phyloP scores from a whole-genome alignment of 2,888 invertebrate genomes.

The Drosophila meridionalis region DNA sequence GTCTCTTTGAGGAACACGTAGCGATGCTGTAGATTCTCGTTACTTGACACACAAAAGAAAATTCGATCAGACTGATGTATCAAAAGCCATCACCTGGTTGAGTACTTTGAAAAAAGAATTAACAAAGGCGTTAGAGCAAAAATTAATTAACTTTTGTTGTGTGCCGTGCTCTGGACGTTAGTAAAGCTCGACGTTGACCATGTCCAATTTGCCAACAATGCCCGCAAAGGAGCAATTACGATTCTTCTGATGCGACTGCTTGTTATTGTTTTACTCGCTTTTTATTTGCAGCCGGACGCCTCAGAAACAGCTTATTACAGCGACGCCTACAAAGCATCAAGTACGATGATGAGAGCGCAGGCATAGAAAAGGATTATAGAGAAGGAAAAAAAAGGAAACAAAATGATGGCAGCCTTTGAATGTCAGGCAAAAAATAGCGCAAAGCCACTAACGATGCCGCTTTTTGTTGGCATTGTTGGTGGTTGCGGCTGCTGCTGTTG shows the following conservation, averaged over 20 bases:
- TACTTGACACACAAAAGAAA: slow-evolving; percentile 19
- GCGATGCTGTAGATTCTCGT: background rate
- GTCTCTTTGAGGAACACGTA: background rate
- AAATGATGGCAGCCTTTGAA: slow-evolving; percentile 13
- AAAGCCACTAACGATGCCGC: slow-evolving; percentile 70
- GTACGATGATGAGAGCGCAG: slow-evolving; percentile 8
- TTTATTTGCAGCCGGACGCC: slow-evolving; percentile 46
- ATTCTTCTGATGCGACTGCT: slow-evolving; percentile 22
- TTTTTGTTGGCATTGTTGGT: slow-evolving; percentile 67
- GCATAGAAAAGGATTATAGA: slow-evolving; percentile 37
- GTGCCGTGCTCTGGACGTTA: slow-evolving; percentile 16
- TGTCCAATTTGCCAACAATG: slow-evolving; percentile 27
- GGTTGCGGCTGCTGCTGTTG: slow-evolving; percentile 25
- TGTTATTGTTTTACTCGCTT: slow-evolving; percentile 9
- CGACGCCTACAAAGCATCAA: slow-evolving; percentile 41
- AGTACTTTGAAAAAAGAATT: slow-evolving; percentile 12
- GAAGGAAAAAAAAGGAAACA: background rate
- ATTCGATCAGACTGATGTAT: slow-evolving; percentile 6
- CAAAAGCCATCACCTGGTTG: slow-evolving; percentile 11
- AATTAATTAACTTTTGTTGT: slow-evolving; percentile 66
- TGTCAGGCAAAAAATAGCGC: slow-evolving; percentile 54
- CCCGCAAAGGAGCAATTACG: slow-evolving; percentile 39
- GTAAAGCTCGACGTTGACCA: slow-evolving; percentile 17
- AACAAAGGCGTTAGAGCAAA: slow-evolving; percentile 37
- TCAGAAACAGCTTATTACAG: slow-evolving; percentile 61